Base-by-base conservation (phyloP, 2,113 vertebrate species). In the Eubucco bourcierii region DNA sequence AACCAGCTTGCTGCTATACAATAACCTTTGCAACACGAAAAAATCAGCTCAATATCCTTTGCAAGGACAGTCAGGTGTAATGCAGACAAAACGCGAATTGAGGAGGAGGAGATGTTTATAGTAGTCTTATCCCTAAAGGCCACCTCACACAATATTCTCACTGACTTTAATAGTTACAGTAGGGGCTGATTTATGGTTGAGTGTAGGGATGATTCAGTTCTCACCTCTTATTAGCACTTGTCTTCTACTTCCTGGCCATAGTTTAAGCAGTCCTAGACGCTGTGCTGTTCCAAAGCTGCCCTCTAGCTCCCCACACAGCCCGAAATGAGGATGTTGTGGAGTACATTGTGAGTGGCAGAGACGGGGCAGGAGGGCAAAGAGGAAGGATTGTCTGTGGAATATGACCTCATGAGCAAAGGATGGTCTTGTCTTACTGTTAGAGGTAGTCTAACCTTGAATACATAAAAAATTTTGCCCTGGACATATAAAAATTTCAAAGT, bases 151-250 rank as follows among this genome's bases (percentile, higher is more conserved):
- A 84, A 72, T 90, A 90, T 89, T 90, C 29, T n/a, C 28, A 91
- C 59, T 91, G 84, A 91, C 91, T 94, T 94, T 68, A 94, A 86
- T 65, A 94, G 84, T 80, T 78, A 86, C 15, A 68, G 85, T 82
- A 95, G 88, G 83, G 75, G 80, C 77, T 84, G 93, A 95, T 94
- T 95, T 95, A 94, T 75, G 58, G 68, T 31, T 83, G 90, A 60
- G 82, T 85, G 65, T 88, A 93, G 91, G 93, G 88, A 94, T 77
- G 61, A 88, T 93, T 91, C 90, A 93, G 68, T 71, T 80, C 91
- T 94, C 94, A 95, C 89, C 78, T 93, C 88, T 94, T 95, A 95
- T 94, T 95, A 95, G 90, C 92, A 88, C 92, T 95, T 95, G 93
- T 93, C 94, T 95, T 90, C 73, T 95, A 70, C 91, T 95, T 93